Base-by-base conservation (phyloP, 2,888 invertebrate species). In the Adela reaumurella region DNA sequence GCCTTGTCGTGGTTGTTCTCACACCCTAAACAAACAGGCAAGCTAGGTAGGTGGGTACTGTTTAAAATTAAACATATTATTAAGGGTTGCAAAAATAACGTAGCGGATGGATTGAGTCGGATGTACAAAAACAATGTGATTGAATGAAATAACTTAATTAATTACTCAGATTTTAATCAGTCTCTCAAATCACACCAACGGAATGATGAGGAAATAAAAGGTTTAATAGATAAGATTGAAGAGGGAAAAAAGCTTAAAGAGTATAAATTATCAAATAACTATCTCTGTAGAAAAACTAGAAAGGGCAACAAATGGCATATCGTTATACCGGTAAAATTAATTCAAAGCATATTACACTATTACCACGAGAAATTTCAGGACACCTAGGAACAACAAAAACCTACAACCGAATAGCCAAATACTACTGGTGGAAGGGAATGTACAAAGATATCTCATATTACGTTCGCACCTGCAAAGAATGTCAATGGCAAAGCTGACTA, bases 1-100 rank as follows among this genome's bases (percentile, higher is more conserved):
- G 50, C 50, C 4, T 35, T 50, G 8, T 47, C 50, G 1, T 50
- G 50, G 50, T 20, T 50, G 3, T 50, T 50, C 18, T 20, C 46
- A 20, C 50, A 50, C 14, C 45, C 44, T 16, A 48, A 45, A 17
- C 48, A 35, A 35, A 35, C 35, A 14, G 35, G 35, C 8, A 35
- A 35, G n/a, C 8, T 35, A 11, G 35, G 35, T 14, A 35, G 35
- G 14, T 35, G 35, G 35, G 35, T 35, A 8, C 14, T 35, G 35
- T 35, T 35, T 35, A 35, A 35, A 35, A 35, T 35, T 14, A 35
- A 35, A 35, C 35, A 35, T 14, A 35, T 35, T 3, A 35, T 35
- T 3, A 35, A 14, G 14, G 35, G 35, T 8, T 14, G 11, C 14
- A 14, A 35, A 3, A 35, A 35, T 14, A 35, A 14, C 14, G 35